These are phyloP conservation scores for Spea bombifrons DNA, from an alignment of 2,113 vertebrate species.

Conservation along the genomic window DNA sequence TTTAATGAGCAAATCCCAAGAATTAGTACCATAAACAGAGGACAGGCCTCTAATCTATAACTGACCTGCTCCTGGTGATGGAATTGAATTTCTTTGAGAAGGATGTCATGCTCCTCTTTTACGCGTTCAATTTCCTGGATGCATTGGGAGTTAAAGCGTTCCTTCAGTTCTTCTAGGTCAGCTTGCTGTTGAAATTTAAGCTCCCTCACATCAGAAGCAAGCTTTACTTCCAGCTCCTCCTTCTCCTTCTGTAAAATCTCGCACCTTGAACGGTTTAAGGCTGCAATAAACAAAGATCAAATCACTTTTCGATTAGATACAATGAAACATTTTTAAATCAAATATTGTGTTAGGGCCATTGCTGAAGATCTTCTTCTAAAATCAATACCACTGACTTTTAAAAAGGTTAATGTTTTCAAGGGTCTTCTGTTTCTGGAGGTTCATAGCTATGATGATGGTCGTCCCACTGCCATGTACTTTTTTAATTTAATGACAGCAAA, in stretches of 20 bases:
- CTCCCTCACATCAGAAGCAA: constrained; percentile 74
- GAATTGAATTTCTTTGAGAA: constrained; percentile 56
- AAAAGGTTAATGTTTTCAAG: too few relatives aligned
- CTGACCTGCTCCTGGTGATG: constrained; percentile 80
- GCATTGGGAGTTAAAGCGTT: constrained; percentile 71
- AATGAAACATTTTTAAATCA: too few relatives aligned
- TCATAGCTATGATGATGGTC: too few relatives aligned
- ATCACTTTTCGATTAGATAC: too few relatives aligned
- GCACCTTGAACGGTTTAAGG: constrained; percentile 74
- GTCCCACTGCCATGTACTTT: too few relatives aligned
- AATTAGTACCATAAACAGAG: too few relatives aligned
- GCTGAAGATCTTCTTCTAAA: too few relatives aligned
- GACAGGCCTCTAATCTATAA: constrained; percentile 5
- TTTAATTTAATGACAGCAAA: too few relatives aligned
- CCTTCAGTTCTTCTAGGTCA: constrained; percentile 76
- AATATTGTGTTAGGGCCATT: too few relatives aligned
- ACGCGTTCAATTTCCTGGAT: constrained; percentile 62
- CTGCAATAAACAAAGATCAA: constrained; percentile 56
- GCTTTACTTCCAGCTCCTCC: constrained; percentile 77
- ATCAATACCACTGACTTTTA: too few relatives aligned
- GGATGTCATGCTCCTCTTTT: constrained; percentile 65
- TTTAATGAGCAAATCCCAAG: too few relatives aligned
- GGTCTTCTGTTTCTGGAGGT: too few relatives aligned
- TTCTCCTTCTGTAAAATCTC: constrained; percentile 87
- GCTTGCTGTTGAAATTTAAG: constrained; percentile 74